Base-by-base conservation (phyloP, 2,888 invertebrate species). In the Tetragnatha montana region DNA sequence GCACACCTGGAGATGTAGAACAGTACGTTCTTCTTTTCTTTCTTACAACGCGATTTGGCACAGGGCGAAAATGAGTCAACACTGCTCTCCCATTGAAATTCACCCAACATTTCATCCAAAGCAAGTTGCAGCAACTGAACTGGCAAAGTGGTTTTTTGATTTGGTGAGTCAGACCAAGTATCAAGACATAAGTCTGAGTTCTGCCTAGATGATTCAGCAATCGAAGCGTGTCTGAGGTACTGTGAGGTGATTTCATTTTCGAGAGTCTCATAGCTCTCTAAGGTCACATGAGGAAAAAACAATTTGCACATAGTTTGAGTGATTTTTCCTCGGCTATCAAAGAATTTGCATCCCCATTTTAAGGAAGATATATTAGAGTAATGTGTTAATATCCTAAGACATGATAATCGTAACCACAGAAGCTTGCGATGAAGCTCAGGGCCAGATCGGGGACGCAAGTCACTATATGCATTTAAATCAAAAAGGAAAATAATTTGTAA, bases 311-410 rank as follows among this genome's bases (percentile, higher is more conserved):
- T 89, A 7, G 70, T 76, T 60, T 89, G 89, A 10, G 85, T 85
- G 19, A 70, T 70, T 10, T 81, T 81, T 8, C 89, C 89, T 14
- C 51, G 35, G 14, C 89, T 89, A 17, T 89, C 85, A 73, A 89
- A 89, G 81, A 89, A 89, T 19, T 89, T 89, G 35, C 81, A 85
- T 12, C 89, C 89, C 89, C 89, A 89, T 78, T 78, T 89, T 12
- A 89, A 81, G 76, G 68, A 85, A 17, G 76, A 47, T 14, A 50
- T 50, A 51, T 70, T 21, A 17, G 76, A 85, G 50, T 81, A 81
- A 21, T 89, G 76, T 73, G 85, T 89, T 68, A 89, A 60, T 22
- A 89, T 74, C 50, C 81, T 81, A 17, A 89, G 50, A 71, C 89
- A 89, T n/a, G 81, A 51, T 78, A 89, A 85, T 51, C 89, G 85